Base-by-base conservation (phyloP, 2,113 vertebrate species). In the Pseudopipra pipra region DNA sequence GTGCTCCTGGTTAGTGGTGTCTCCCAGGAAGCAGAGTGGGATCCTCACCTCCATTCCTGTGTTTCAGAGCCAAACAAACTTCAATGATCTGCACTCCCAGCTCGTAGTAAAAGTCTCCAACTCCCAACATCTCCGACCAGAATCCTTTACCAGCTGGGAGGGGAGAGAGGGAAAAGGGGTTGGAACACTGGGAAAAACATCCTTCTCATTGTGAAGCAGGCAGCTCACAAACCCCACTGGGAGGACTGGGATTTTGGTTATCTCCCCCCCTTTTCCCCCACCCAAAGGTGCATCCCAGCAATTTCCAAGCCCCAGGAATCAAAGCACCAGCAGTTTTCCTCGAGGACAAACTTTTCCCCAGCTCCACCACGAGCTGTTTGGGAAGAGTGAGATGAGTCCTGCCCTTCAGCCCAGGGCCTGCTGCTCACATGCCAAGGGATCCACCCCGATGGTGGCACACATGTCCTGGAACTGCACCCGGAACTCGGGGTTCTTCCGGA, bases 101-200 rank as follows among this genome's bases (percentile, higher is more conserved):
- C 73, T 99, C 99, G 13, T 99, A 99, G 96, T 99, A 99, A 90
- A 99, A 99, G 93, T 99, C 99, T 44, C 99, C 99, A 8, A 99
- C 99, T 5, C 99, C 99, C 7, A 99, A 96, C 99, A 99, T 99
- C 97, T 99, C 99, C 4, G 99, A 99, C 99, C 99, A 99, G 94
- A 99, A 99, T 31, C 99, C 99, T 98, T 99, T 99, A 2, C 99
- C 99, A 76, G 99, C 99, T 99, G 92, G 30, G 62, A 94, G 70
- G 39, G 3, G 73, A 91, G 55, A 96, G 84, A 68, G 54, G 41
- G 41, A 31, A 41, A 47, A 78, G 23, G 0, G 0, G 5, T 25
- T 4, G 30, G 35, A 20, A 8, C 44, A 5, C 0, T 7, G 6
- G 44, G 19, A 33, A 55, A 71, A 56, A 24, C 2, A 51, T 0